Evolutionary conservation across 2,797 vertebrate genomes (phyloP), one percentile per base, ranked within the genome.

Genomic region (Adrianichthys oophorus): DNA sequence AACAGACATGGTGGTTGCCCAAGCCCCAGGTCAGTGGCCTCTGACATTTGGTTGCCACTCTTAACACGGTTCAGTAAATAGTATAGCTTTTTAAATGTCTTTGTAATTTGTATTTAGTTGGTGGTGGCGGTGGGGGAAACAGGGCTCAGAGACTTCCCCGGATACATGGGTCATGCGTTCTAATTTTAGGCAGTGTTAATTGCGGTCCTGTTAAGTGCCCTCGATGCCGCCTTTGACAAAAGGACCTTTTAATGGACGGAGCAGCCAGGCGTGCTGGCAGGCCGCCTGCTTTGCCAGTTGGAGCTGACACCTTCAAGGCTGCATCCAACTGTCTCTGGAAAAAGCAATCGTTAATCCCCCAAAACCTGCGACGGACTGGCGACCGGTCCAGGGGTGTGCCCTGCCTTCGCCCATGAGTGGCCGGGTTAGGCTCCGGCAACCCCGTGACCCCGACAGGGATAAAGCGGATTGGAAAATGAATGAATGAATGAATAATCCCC

Each of bases 151-250:
- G 2, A 12, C 54, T 62, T 55, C 74, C 32, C 32, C 32, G 10
- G 32, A 37, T 37, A 13, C 32, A 37, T 3, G 68, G 80, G 74
- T 76, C 69, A 51, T 57, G 75, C 41, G 72, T 86, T 86, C 87
- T 90, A 93, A 90, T 91, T 93, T 94, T 90, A 93, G 90, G 79
- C 72, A 66, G 74, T 84, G 88, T 86, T 92, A 93, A 94, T 94
- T 91, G 86, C 79, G 71, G 74, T 73, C 87, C 83, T 79, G 90
- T 91, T 84, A 80, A 84, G 85, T 91, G 90, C 93, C 92, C 91
- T 93, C 77, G 89, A 83, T 91, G 88, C 85, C 91, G 90, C 84
- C 76, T 86, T 88, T 81, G 85, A 91, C 87, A 91, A 89, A 47
- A 87, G 82, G 82, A 76, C 74, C 84, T 77, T 60, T 73, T 84